Percentiles rank a stretch among this genome's conserved stretches.
These are phyloP conservation scores for Triplophysa yarkandensis DNA, from an alignment of 2,797 vertebrate species.

Conservation along the genomic window DNA sequence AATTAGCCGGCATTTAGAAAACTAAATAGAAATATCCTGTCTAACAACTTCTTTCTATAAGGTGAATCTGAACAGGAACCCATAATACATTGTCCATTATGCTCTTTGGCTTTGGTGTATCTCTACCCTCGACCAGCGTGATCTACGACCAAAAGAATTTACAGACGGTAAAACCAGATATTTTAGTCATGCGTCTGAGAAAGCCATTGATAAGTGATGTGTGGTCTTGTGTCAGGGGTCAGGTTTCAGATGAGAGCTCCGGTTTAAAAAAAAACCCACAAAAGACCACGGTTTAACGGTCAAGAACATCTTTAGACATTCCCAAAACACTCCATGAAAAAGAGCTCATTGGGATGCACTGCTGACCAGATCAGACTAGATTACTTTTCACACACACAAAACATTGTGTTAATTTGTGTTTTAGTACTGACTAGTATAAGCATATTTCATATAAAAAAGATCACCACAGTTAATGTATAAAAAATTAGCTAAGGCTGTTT, in stretches of 20 bases:
- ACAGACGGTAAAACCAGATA: background rate
- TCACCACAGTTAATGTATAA: background rate
- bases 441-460: background rate
- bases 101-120: background rate
- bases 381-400: background rate
- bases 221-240: slow-evolving; percentile 27
- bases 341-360: background rate
- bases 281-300: background rate
- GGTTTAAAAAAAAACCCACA: background rate
- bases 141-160: background rate
- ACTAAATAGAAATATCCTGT: too few species aligned
- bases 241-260: slow-evolving; percentile 33
- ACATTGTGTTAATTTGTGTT: background rate
- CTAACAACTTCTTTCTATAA: background rate
- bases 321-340: background rate
- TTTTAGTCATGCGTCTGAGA: background rate
- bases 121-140: too few species aligned
- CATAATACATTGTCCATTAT: background rate
- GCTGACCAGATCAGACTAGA: background rate
- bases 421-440: background rate
- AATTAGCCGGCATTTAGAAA: too few species aligned
- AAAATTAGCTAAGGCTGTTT: background rate
- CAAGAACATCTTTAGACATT: background rate
- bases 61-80: background rate
- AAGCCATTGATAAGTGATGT: slow-evolving; percentile 2